Evolutionary conservation across 2,888 invertebrate species (phyloP).

Genomic region (Ptilodon capucinus): DNA sequence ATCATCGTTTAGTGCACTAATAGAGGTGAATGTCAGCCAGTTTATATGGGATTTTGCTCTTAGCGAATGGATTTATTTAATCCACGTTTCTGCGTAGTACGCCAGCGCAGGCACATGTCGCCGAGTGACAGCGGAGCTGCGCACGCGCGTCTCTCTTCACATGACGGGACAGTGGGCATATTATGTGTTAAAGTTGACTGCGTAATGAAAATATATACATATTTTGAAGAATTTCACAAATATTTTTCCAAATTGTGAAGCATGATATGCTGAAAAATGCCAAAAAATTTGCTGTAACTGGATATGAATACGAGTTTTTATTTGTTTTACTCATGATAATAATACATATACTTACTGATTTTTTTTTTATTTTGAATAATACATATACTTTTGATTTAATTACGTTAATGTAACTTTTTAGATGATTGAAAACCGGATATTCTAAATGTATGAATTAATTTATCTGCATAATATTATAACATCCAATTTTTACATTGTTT

Average conservation of each 20-base stretch:
- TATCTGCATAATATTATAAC: constrained; percentile 4
- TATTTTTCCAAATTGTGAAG: no score
- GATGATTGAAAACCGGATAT: neutral
- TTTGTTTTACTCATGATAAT: no score
- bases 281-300: no score
- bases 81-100: constrained; percentile 48
- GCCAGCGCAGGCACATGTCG: constrained; percentile 46
- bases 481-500: constrained; percentile 14
- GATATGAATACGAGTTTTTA: neutral
- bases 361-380: no score
- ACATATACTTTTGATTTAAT: no score
- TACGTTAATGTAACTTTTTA: no score
- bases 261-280: no score
- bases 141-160: constrained; percentile 61
- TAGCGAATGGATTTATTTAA: constrained; percentile 67
- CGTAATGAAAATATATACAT: no score
- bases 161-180: constrained; percentile 43
- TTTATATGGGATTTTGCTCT: constrained; percentile 65
- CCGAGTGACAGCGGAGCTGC: constrained; percentile 45
- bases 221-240: no score
- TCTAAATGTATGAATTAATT: neutral
- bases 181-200: constrained; percentile 38
- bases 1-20: constrained; percentile 35
- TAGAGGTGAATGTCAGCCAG: constrained; percentile 44
- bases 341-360: no score